Conservation (phyloP, 2,888 invertebrate genomes). For the Congeria kusceri region DNA sequence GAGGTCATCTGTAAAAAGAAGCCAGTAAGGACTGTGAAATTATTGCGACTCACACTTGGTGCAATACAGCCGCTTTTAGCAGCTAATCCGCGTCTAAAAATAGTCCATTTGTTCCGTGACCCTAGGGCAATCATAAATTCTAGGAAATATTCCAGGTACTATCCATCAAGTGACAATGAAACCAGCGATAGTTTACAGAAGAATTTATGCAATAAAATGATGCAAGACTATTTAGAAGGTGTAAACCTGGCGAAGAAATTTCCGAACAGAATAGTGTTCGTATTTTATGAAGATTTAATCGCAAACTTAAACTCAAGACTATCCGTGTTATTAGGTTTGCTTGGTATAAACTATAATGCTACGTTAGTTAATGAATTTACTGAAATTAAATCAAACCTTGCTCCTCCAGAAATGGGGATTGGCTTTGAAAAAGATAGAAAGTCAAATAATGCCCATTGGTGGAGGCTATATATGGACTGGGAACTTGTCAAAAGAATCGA, state of each 20-base stretch:
- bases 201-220: constrained; percentile 57
- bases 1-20: constrained; percentile 29
- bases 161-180: constrained; percentile 28
- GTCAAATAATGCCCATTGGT: constrained; percentile 51
- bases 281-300: constrained; percentile 55
- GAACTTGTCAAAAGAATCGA: constrained; percentile 28
- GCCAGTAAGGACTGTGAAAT: constrained; percentile 39
- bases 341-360: constrained; percentile 36
- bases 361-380: constrained; percentile 23
- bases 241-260: constrained; percentile 24
- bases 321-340: constrained; percentile 35
- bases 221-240: constrained; percentile 33
- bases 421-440: not conserved
- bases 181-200: constrained; percentile 23
- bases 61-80: constrained; percentile 27
- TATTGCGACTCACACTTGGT: constrained; percentile 44
- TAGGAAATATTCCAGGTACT: constrained; percentile 43
- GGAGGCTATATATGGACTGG: constrained; percentile 42
- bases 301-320: constrained; percentile 22
- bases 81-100: constrained; percentile 36
- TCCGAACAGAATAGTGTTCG: constrained; percentile 39
- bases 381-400: constrained; percentile 41
- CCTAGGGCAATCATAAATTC: constrained; percentile 58
- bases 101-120: constrained; percentile 56
- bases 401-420: constrained; percentile 50